Evolutionary conservation across 2,797 vertebrate species (phyloP).

Genomic region (Alcedo quadribrachys): DNA sequence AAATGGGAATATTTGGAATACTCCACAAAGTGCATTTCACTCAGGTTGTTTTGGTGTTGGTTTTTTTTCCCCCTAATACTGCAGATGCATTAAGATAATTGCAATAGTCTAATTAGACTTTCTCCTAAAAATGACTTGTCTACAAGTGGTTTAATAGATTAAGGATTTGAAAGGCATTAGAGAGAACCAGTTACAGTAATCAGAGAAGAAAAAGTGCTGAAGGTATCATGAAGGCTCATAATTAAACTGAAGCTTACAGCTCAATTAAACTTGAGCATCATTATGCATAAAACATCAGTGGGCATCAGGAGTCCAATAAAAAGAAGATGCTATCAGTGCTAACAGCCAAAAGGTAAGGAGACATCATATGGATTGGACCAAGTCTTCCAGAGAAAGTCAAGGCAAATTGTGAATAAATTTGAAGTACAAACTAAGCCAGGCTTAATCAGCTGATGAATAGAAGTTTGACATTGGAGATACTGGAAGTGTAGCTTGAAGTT

Average conservation of each 20-base stretch:
- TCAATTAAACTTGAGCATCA: slow-evolving; percentile 80
- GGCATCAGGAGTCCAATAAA: slow-evolving; percentile 70
- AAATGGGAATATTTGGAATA: slow-evolving; percentile 27
- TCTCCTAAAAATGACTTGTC: slow-evolving; percentile 70
- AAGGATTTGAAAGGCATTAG: slow-evolving; percentile 70
- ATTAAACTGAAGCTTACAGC: slow-evolving; percentile 80
- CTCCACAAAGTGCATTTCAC: slow-evolving; percentile 50
- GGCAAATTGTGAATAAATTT: slow-evolving; percentile 58
- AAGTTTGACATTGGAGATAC: neutral
- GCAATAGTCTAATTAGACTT: slow-evolving; percentile 62
- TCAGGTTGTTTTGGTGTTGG: neutral
- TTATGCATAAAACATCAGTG: slow-evolving; percentile 78
- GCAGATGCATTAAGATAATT: slow-evolving; percentile 71
- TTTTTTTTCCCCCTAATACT: neutral
- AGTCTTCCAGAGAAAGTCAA: slow-evolving; percentile 23
- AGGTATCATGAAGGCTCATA: slow-evolving; percentile 75
- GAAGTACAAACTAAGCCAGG: neutral
- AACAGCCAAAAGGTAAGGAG: slow-evolving; percentile 69
- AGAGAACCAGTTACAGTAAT: slow-evolving; percentile 72
- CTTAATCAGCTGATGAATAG: slow-evolving; percentile 43
- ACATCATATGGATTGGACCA: slow-evolving; percentile 29
- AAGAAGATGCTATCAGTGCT: slow-evolving; percentile 61
- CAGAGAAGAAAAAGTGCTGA: slow-evolving; percentile 75
- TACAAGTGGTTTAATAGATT: slow-evolving; percentile 68
- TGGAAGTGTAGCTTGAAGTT: neutral